Conservation (phyloP, 2,888 invertebrate species). For the Noctua janthina region DNA sequence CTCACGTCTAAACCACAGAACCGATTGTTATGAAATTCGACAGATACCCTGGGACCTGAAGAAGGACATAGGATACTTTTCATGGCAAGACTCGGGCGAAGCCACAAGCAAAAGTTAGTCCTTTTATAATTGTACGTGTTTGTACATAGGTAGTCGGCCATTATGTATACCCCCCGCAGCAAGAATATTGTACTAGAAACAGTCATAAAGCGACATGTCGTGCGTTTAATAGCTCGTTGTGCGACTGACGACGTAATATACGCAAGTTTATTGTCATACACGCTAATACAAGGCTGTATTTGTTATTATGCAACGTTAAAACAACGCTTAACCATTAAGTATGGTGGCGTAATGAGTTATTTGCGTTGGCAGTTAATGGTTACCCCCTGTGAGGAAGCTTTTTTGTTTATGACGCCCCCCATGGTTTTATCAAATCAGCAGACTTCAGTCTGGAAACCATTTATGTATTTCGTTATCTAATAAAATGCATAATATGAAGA, state of each 20-base stretch:
- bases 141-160: conserved; percentile 27
- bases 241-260: conserved; percentile 51
- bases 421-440: conserved; percentile 1
- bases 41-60: not conserved
- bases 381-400: not conserved
- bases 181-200: conserved; percentile 50
- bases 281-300: conserved; percentile 58
- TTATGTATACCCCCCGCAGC: conserved; percentile 33
- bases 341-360: conserved; percentile 40
- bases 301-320: conserved; percentile 56
- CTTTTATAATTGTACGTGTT: conserved; percentile 44
- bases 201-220: conserved; percentile 66
- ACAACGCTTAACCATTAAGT: conserved; percentile 50
- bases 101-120: not conserved
- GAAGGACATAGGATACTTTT: not conserved
- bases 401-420: conserved; percentile 33
- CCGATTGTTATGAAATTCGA: not conserved
- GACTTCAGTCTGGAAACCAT: not conserved
- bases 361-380: conserved; percentile 26
- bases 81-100: not conserved
- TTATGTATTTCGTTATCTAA: too few relatives aligned
- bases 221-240: conserved; percentile 64
- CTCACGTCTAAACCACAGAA: not conserved
- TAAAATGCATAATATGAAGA: not conserved
- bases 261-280: conserved; percentile 55